Conservation (phyloP, 2,888 invertebrate genomes). For the Sericinus montela region DNA sequence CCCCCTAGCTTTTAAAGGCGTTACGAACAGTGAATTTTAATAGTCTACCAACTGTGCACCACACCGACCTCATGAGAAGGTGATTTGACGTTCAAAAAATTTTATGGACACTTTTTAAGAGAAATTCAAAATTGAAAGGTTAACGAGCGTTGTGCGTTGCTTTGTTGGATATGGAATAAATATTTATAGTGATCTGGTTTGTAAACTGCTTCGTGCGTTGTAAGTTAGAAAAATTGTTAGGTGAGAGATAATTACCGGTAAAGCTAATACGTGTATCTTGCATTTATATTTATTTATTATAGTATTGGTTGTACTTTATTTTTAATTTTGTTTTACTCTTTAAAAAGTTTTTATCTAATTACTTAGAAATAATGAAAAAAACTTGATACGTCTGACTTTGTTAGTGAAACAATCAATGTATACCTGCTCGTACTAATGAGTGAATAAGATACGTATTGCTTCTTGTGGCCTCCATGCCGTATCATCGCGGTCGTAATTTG, state of each 20-base stretch:
- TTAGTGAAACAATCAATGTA: slow-evolving; percentile 43
- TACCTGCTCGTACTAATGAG: slow-evolving; percentile 47
- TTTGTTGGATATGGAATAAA: slow-evolving; percentile 57
- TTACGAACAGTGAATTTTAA: slow-evolving; percentile 46
- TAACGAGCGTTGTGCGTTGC: slow-evolving; percentile 62
- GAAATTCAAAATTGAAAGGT: slow-evolving; percentile 48
- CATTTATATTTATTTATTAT: slow-evolving; percentile 26
- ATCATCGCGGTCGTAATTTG: slow-evolving; percentile 58
- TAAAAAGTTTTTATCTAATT: background rate
- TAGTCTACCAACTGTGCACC: slow-evolving; percentile 39
- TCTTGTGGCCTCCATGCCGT: slow-evolving; percentile 32
- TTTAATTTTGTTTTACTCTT: slow-evolving; percentile 14
- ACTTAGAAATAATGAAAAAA: background rate
- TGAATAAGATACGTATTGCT: slow-evolving; percentile 53
- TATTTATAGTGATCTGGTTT: slow-evolving; percentile 50
- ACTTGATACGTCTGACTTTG: slow-evolving; percentile 17
- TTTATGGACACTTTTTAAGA: slow-evolving; percentile 50
- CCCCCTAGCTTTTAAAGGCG: slow-evolving; percentile 47
- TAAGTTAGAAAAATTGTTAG: slow-evolving; percentile 60
- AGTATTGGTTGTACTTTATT: slow-evolving; percentile 3
- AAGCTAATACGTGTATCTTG: slow-evolving; percentile 23
- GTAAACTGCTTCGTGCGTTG: slow-evolving; percentile 9
- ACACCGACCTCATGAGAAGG: slow-evolving; percentile 65
- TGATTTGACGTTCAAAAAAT: slow-evolving; percentile 62
- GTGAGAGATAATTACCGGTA: slow-evolving; percentile 44